These are phyloP conservation scores for Stigmatopora argus DNA, from an alignment of 2,113 vertebrate genomes.

Conservation along the genomic window DNA sequence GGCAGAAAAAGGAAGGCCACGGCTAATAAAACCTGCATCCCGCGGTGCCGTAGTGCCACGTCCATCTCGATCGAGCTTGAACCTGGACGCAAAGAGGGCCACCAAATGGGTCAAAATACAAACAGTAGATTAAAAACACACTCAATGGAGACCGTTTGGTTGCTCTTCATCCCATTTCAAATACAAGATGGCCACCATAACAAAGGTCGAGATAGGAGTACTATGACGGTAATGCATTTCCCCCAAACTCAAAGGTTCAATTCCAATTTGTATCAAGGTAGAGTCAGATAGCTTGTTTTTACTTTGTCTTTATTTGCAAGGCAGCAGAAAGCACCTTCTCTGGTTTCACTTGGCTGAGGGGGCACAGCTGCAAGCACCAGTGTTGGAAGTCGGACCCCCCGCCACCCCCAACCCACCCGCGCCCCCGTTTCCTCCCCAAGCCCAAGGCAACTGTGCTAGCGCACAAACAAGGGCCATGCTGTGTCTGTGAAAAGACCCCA, in stretches of 20 bases:
- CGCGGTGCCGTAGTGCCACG: slow-evolving; percentile 46
- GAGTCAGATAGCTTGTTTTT: slow-evolving; percentile 28
- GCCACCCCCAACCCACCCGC: neutral
- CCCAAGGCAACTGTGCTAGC: slow-evolving; percentile 78
- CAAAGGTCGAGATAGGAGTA: neutral
- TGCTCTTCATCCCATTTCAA: neutral
- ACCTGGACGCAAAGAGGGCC: slow-evolving; percentile 53
- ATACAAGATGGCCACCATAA: neutral
- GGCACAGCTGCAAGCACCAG: slow-evolving; percentile 82
- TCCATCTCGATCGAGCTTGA: slow-evolving; percentile 72
- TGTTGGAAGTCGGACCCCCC: slow-evolving; percentile 44
- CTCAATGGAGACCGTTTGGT: neutral
- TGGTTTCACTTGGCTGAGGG: slow-evolving; percentile 70
- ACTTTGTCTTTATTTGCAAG: slow-evolving; percentile 49
- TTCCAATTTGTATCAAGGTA: neutral
- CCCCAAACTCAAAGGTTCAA: neutral
- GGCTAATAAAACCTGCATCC: slow-evolving; percentile 58
- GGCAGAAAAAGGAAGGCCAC: slow-evolving; percentile 70
- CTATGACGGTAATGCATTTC: no score
- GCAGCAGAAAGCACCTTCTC: slow-evolving; percentile 70
- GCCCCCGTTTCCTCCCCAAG: slow-evolving; percentile 7
- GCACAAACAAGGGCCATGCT: slow-evolving; percentile 79
- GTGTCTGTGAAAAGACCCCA: slow-evolving; percentile 62
- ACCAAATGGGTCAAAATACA: no score
- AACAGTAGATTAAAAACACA: no score